Evolutionary conservation across 2,113 vertebrate species (phyloP).

Genomic region (Lipophrys pholis): DNA sequence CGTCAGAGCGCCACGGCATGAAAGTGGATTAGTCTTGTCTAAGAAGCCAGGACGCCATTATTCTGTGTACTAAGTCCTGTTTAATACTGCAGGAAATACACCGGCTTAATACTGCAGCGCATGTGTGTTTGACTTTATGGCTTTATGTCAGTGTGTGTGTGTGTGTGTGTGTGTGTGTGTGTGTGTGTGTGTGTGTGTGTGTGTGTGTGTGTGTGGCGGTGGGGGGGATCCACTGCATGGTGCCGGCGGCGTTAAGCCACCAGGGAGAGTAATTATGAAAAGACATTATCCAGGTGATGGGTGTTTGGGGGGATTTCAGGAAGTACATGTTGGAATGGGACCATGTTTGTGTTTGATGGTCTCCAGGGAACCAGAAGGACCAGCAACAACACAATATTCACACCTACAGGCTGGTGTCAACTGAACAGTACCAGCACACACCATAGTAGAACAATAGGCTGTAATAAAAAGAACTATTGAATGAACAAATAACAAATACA

Average conservation of each 20-base stretch:
- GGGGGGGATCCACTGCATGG: not conserved
- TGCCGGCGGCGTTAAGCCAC: not conserved
- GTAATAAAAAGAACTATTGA: too few relatives aligned
- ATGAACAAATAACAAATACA: too few relatives aligned
- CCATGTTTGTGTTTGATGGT: too few relatives aligned
- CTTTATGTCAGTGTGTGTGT: constrained; percentile 1
- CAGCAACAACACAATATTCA: too few relatives aligned
- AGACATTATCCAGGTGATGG: too few relatives aligned
- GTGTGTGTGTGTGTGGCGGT: not conserved
- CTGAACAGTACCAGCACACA: too few relatives aligned
- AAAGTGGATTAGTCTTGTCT: constrained; percentile 83
- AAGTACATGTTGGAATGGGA: too few relatives aligned
- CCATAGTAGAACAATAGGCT: too few relatives aligned
- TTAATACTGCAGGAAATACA: constrained; percentile 60
- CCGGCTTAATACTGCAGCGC: constrained; percentile 49
- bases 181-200: constrained; percentile 3
- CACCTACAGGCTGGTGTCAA: too few relatives aligned
- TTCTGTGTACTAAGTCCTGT: constrained; percentile 63
- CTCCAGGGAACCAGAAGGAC: too few relatives aligned
- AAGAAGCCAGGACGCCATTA: constrained; percentile 72
- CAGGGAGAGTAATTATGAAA: too few relatives aligned
- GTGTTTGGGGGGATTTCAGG: too few relatives aligned
- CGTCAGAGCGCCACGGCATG: constrained; percentile 72
- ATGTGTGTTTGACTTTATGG: constrained; percentile 30
- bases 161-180: not conserved